A percentile compares a stretch with the other conserved stretches of the same genome.
phyloP scores from a whole-genome alignment of 2,888 invertebrate species.

The Dicyrtomina minuta region DNA sequence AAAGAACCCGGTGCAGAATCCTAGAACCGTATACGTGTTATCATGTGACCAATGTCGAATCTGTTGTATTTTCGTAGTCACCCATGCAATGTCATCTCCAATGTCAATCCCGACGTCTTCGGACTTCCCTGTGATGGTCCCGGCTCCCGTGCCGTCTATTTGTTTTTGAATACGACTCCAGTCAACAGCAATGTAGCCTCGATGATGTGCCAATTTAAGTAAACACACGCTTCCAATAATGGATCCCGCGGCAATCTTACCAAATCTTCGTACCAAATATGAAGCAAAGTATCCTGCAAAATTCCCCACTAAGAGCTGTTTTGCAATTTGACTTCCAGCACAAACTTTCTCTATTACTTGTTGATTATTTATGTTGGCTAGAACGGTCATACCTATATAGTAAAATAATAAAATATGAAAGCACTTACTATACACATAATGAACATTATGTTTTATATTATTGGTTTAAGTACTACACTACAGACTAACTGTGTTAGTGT shows the following conservation, averaged over 20 bases:
- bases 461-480: too few relatives aligned
- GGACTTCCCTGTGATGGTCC: neutral
- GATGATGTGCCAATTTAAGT: conserved; percentile 29
- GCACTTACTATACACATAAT: too few relatives aligned
- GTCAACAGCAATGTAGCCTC: conserved; percentile 27
- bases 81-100: conserved; percentile 21
- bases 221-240: conserved; percentile 20
- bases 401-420: neutral
- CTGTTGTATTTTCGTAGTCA: conserved; percentile 20
- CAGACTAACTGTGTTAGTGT: neutral
- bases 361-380: conserved; percentile 31
- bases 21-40: conserved; percentile 16
- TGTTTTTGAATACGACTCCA: conserved; percentile 28
- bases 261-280: conserved; percentile 21
- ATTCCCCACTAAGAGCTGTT: conserved; percentile 14
- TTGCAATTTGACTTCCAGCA: conserved; percentile 25
- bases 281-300: conserved; percentile 22
- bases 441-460: too few relatives aligned
- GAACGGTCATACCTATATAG: conserved; percentile 24
- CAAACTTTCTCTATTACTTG: conserved; percentile 23
- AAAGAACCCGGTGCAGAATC: conserved; percentile 25
- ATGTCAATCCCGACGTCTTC: neutral
- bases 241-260: conserved; percentile 25
- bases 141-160: neutral
- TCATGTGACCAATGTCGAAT: conserved; percentile 11